Evolutionary conservation across 2,888 invertebrate species (phyloP), one percentile per base, ranked within the genome.

Genomic region (Cataglyphis albicans): DNA sequence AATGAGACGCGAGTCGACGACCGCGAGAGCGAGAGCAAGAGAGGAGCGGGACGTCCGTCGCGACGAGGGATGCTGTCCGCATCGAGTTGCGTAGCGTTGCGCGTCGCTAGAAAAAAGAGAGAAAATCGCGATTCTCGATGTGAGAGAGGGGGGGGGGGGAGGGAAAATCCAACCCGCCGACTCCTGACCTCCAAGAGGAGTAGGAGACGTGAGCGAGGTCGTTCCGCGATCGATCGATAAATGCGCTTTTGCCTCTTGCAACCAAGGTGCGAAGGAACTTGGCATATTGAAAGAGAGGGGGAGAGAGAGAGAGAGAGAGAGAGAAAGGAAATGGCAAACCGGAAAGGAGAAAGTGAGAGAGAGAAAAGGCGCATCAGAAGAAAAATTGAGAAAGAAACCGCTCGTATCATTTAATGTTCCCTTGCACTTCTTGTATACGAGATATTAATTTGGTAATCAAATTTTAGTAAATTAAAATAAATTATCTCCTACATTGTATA

Each of bases 141-240:
- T 29, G 55, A 6, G 25, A 29, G 35, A 44, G 44, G 48, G 21
- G 12, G 29, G 12, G 29, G 67, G 70, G 64, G 65, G 82, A 83
- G 76, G 68, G 55, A 83, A 89, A 86, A 85, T 87, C 86, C 85
- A 61, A 48, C 82, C 82, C 83, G 84, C 82, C 86, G 82, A 86
- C 88, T 89, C 86, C 89, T 88, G 90, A 91, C 89, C 89, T 88
- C 90, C 87, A 86, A 88, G 85, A 76, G 76, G 83, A 89, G 84
- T 87, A 89, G 84, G 90, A 91, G 90, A 91, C 86, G 88, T 87
- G 88, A 90, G 89, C 85, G 90, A 91, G 91, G 91, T 91, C 89
- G 90, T 88, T 88, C 86, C 83, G 86, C 87, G 89, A 91, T 91
- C 91, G 91, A 91, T 91, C 76, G 76, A 76, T 88, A 88, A 80